phyloP scores from a whole-genome alignment of 2,113 vertebrate species.

The Ciconia boyciana region DNA sequence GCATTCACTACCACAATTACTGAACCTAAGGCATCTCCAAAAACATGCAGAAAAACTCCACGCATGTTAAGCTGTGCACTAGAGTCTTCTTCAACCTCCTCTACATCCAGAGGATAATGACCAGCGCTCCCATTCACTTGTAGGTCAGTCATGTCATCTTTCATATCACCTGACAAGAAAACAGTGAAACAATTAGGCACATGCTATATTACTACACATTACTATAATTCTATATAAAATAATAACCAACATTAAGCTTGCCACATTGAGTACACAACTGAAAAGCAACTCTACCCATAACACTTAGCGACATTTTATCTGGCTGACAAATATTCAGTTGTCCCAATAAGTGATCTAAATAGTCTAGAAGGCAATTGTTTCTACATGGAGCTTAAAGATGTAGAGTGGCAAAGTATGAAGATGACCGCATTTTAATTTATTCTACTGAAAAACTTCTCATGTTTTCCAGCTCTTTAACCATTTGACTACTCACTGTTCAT shows the following conservation, averaged over 20 bases:
- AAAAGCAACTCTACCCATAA: background rate
- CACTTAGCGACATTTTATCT: background rate
- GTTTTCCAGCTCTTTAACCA: background rate
- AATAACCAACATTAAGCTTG: background rate
- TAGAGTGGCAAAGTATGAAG: background rate
- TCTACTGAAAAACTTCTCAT: background rate
- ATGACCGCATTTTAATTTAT: background rate
- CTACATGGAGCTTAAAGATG: background rate
- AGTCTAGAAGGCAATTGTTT: background rate
- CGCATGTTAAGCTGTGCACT: conserved; percentile 95
- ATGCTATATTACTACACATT: background rate
- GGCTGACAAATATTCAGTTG: background rate
- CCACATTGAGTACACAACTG: background rate
- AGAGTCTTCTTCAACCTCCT: conserved; percentile 71
- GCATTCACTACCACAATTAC: conserved; percentile 96
- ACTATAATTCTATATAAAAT: background rate
- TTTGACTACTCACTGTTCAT: background rate
- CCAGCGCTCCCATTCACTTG: conserved; percentile 87
- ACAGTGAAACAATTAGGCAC: background rate
- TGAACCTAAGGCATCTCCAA: conserved; percentile 95
- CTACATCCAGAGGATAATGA: conserved; percentile 73
- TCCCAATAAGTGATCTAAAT: background rate
- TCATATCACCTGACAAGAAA: conserved; percentile 72
- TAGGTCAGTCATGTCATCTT: conserved; percentile 73
- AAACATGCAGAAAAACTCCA: conserved; percentile 95